Conservation (phyloP, 1,140 invertebrate species). For the Drosophila bipectinata region DNA sequence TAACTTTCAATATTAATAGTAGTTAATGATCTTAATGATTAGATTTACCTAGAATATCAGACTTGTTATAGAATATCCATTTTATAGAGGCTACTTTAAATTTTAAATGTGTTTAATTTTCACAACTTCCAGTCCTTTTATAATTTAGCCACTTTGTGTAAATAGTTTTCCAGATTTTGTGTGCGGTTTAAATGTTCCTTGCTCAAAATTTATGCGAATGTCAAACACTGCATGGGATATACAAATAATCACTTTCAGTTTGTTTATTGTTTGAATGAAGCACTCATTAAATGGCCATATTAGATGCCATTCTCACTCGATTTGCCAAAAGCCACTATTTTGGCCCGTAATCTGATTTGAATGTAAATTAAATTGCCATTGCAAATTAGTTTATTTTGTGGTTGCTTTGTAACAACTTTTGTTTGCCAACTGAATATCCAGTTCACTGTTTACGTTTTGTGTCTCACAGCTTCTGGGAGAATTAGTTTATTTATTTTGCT, state of each 20-base stretch:
- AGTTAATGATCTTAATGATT: too few species aligned
- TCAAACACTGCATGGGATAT: not conserved
- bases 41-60: not conserved
- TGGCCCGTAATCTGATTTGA: slow-evolving; percentile 18
- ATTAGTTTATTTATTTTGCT: slow-evolving; percentile 31
- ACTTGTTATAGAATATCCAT: not conserved
- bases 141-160: too few species aligned
- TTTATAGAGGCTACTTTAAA: not conserved
- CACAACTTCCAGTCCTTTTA: too few species aligned
- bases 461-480: slow-evolving; percentile 5
- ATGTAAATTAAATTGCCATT: slow-evolving; percentile 10
- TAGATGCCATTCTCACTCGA: slow-evolving; percentile 12
- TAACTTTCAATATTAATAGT: too few species aligned
- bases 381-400: slow-evolving; percentile 35
- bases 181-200: not conserved
- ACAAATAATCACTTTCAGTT: not conserved
- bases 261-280: not conserved
- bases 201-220: not conserved
- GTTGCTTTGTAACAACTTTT: slow-evolving; percentile 21
- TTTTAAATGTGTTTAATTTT: not conserved
- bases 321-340: not conserved
- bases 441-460: not conserved
- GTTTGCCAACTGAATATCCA: slow-evolving; percentile 10
- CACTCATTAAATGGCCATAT: not conserved
- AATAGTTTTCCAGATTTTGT: too few species aligned